Evolutionary conservation across 1,140 invertebrate species (phyloP), one percentile per base, ranked within the genome.

Genomic region (Lordiphosa mommai): DNA sequence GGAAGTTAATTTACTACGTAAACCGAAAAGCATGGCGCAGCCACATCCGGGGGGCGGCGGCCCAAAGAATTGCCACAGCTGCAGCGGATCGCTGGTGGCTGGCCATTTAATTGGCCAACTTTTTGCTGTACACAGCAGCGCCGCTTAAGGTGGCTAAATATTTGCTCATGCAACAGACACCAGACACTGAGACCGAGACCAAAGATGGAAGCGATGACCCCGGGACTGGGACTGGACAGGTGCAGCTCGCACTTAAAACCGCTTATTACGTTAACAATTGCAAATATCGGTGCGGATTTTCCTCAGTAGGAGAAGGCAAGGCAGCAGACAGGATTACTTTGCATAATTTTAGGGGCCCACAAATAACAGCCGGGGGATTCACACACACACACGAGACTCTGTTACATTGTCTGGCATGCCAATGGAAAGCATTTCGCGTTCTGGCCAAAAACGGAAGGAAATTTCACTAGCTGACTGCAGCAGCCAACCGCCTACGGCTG

Each of bases 1-100:
- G 84, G 84, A 87, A 87, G 84, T 87, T 87, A 87, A 87, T 87
- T 87, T 87, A 87, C 82, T 87, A 84, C 84, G 77, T 87, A 87
- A 87, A 82, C 84, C 84, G 77, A 77, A 84, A 72, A 79, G 72
- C 70, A 84, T 77, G 77, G 77, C 77, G 79, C 77, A 86, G 63
- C 85, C 76, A 86, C 82, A 86, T 82, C 72, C 82, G 82, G 56
- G 47, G 38, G 36, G 13, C 14, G 20, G 23, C 12, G 8, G 37
- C 30, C 17, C 30, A 69, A 73, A 48, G 71, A 76, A 74, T 82
- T 49, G 52, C 57, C 65, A 48, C 51, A 61, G 58, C 52, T 71
- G 63, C 29, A 47, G 37, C 37, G 48, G 47, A 30, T 43, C 33
- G 30, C 20, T 8, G 27, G 9, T 4, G 73, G 53, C 55, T 61